These are phyloP conservation scores for Spilarctia lutea DNA, from an alignment of 2,888 invertebrate species.

Conservation along the genomic window DNA sequence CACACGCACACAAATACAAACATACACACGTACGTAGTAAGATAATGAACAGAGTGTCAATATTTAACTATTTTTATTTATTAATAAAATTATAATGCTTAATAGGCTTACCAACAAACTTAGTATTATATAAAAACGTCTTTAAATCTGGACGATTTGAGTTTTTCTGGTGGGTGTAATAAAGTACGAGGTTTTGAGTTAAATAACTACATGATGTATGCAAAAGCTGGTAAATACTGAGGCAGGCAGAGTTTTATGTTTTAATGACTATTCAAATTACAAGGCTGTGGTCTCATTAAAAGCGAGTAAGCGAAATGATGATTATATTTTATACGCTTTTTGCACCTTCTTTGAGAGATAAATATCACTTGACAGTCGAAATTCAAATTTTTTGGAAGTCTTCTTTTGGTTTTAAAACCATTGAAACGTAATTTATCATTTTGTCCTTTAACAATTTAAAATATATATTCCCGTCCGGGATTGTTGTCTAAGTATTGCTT, in stretches of 20 bases:
- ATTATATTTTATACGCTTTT: not conserved
- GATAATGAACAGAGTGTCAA: too few species aligned
- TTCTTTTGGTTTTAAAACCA: too few species aligned
- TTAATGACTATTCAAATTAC: conserved; percentile 16
- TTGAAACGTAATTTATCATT: too few species aligned
- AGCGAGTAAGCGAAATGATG: not conserved
- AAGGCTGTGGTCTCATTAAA: not conserved
- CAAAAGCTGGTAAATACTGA: conserved; percentile 11
- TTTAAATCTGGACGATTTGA: conserved; percentile 1
- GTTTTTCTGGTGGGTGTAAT: conserved; percentile 5
- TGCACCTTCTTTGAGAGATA: not conserved
- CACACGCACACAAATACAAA: too few species aligned
- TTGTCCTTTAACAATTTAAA: too few species aligned
- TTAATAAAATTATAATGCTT: too few species aligned
- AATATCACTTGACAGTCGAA: not conserved
- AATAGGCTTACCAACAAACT: not conserved
- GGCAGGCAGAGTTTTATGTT: conserved; percentile 1
- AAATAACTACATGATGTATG: conserved; percentile 13
- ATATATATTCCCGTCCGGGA: too few species aligned
- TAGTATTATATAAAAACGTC: not conserved
- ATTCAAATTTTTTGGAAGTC: not conserved
- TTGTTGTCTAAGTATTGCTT: too few species aligned
- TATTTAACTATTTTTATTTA: too few species aligned
- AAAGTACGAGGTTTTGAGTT: conserved; percentile 20
- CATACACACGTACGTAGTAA: too few species aligned